Conservation (phyloP, 1,140 invertebrate species). For the Zelostemma sp. region DNA sequence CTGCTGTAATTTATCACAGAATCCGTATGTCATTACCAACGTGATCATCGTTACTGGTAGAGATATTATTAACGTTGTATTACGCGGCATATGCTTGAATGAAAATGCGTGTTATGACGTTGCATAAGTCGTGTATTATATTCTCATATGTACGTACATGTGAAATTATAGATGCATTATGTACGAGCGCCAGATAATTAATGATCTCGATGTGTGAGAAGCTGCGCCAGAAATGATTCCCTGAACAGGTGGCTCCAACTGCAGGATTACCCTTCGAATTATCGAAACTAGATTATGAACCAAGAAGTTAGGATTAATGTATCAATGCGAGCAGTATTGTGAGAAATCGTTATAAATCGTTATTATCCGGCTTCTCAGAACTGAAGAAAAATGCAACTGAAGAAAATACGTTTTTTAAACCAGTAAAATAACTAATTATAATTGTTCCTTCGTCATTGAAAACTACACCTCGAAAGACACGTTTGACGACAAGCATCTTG, state of each 20-base stretch:
- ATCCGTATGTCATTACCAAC: slow-evolving; percentile 9
- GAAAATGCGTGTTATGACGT: slow-evolving; percentile 12
- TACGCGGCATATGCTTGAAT: slow-evolving; percentile 11
- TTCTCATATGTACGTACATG: background rate
- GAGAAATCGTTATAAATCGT: slow-evolving; percentile 51
- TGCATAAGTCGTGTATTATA: background rate
- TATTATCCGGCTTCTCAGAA: no score
- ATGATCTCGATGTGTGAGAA: slow-evolving; percentile 40
- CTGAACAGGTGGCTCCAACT: slow-evolving; percentile 44
- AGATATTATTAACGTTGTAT: slow-evolving; percentile 12
- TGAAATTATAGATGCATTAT: slow-evolving; percentile 10
- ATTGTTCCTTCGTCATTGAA: background rate
- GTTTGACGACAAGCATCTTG: slow-evolving; percentile 30
- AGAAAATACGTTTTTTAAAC: slow-evolving; percentile 49
- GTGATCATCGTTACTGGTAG: slow-evolving; percentile 10
- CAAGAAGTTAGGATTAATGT: slow-evolving; percentile 43
- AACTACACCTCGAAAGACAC: background rate
- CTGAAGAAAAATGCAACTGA: no score
- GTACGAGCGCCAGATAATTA: slow-evolving; percentile 32
- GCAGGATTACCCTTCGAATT: slow-evolving; percentile 25
- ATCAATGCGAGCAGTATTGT: slow-evolving; percentile 61
- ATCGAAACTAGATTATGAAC: slow-evolving; percentile 17
- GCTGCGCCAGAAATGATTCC: slow-evolving; percentile 35
- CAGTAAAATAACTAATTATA: background rate
- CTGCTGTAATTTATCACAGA: slow-evolving; percentile 5